phyloP scores from a whole-genome alignment of 2,888 invertebrate genomes.

The Dolomedes plantarius region DNA sequence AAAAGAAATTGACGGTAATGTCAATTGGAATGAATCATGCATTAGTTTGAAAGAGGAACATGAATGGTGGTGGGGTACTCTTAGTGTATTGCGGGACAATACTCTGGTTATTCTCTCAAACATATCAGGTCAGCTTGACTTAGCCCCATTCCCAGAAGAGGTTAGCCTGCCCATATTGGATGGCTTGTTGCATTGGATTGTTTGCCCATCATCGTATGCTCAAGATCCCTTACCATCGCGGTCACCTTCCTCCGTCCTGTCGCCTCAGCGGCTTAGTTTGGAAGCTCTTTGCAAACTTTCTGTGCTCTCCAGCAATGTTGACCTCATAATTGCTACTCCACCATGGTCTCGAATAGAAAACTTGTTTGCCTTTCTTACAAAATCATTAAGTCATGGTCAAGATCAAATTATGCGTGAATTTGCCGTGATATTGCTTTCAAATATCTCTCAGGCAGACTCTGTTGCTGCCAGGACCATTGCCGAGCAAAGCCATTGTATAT shows the following conservation, averaged over 20 bases:
- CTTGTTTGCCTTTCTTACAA: constrained; percentile 91
- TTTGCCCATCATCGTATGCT: constrained; percentile 96
- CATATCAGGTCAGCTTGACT: constrained; percentile 94
- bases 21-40: constrained; percentile 80
- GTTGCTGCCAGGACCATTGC: constrained; percentile 94
- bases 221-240: constrained; percentile 95
- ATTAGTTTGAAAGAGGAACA: constrained; percentile 82
- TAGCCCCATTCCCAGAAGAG: constrained; percentile 91
- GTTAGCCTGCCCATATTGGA: constrained; percentile 95
- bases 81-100: constrained; percentile 95
- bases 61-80: constrained; percentile 90
- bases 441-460: constrained; percentile 93
- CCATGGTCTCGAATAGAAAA: constrained; percentile 94
- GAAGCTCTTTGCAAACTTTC: constrained; percentile 98
- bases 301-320: constrained; percentile 97
- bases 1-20: constrained; percentile 59
- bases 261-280: constrained; percentile 94
- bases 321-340: constrained; percentile 97
- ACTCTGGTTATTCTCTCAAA: constrained; percentile 96
- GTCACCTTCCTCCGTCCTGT: constrained; percentile 83
- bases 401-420: constrained; percentile 95
- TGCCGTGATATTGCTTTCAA: constrained; percentile 95
- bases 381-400: constrained; percentile 91
- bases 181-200: constrained; percentile 97
- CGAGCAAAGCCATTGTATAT: constrained; percentile 90